These are phyloP conservation scores for Paramormyrops kingsleyae DNA, from an alignment of 2,113 vertebrate species.

Conservation along the genomic window DNA sequence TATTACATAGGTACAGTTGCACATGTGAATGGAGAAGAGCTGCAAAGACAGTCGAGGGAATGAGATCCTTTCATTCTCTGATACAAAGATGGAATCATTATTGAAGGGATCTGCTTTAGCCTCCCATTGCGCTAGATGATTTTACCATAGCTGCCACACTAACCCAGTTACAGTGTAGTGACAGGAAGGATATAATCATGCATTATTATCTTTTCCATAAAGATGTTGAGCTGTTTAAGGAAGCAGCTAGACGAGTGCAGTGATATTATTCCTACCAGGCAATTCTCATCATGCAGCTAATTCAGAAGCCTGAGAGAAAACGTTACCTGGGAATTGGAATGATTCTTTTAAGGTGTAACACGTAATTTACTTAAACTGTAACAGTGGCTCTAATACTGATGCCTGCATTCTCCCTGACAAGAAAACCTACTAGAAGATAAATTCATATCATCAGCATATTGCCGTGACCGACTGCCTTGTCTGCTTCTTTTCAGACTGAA, in stretches of 20 bases:
- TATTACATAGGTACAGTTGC: not conserved
- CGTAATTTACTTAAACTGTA: not conserved
- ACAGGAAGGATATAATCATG: not conserved
- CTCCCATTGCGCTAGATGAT: not conserved
- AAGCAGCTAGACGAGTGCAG: not conserved
- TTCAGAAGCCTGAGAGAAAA: not conserved
- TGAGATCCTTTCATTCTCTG: not conserved
- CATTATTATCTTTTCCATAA: not conserved
- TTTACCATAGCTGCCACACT: not conserved
- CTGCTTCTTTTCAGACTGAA: not conserved
- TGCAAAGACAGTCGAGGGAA: not conserved
- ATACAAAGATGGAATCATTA: not conserved
- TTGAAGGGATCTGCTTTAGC: not conserved
- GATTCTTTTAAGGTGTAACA: not conserved
- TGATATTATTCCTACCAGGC: not conserved
- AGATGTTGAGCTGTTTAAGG: not conserved
- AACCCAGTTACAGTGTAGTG: not conserved
- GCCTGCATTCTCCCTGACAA: not conserved
- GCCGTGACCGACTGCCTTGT: not conserved
- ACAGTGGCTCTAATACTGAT: not conserved
- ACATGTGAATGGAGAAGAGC: not conserved
- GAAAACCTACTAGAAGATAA: not conserved
- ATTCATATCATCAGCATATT: not conserved
- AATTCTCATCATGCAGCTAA: not conserved
- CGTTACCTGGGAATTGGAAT: not conserved